phyloP scores from a whole-genome alignment of 2,113 vertebrate genomes.

The Nettapus auritus region DNA sequence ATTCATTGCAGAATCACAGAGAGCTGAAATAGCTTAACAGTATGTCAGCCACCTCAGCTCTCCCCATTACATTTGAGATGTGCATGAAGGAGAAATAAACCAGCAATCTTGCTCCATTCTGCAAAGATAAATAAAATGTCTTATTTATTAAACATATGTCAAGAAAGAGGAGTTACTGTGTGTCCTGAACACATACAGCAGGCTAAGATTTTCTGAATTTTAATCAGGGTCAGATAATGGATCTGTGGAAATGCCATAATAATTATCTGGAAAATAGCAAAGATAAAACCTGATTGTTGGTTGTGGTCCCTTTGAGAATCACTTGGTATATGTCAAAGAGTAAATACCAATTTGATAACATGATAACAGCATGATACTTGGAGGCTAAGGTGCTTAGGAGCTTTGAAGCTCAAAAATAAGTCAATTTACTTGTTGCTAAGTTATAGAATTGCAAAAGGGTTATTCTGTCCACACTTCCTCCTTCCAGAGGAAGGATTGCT shows the following conservation, averaged over 20 bases:
- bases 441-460: background rate
- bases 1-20: background rate
- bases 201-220: background rate
- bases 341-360: background rate
- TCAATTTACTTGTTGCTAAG: background rate
- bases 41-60: background rate
- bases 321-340: background rate
- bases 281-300: background rate
- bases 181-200: background rate
- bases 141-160: constrained; percentile 24
- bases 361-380: background rate
- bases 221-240: background rate
- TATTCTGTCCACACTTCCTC: background rate
- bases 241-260: background rate
- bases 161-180: background rate
- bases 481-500: background rate
- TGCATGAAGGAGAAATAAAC: constrained; percentile 1
- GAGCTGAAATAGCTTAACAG: constrained; percentile 36
- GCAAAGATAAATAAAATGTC: constrained; percentile 18
- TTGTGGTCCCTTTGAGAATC: background rate
- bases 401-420: background rate
- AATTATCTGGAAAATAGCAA: background rate
- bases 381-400: background rate
- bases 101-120: background rate
- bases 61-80: constrained; percentile 22